These are phyloP conservation scores for Tupiocoris notatus DNA, from an alignment of 2,888 invertebrate genomes.

Conservation along the genomic window DNA sequence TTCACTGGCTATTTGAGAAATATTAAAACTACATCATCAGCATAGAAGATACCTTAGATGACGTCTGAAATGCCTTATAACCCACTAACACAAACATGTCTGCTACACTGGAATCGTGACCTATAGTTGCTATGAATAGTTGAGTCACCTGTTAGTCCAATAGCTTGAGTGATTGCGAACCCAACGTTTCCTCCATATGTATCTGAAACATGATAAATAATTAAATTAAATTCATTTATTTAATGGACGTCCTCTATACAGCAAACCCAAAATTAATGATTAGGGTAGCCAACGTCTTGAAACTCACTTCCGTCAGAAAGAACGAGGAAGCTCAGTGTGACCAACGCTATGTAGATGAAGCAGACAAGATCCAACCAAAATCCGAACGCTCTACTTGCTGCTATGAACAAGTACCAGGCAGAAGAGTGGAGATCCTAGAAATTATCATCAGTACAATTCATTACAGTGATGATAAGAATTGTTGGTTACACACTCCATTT, in stretches of 20 bases:
- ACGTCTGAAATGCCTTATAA: too few relatives aligned
- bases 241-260: not conserved
- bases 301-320: constrained; percentile 35
- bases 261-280: not conserved
- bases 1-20: too few relatives aligned
- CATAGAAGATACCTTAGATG: too few relatives aligned
- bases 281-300: not conserved
- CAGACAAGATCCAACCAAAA: constrained; percentile 90
- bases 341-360: constrained; percentile 77
- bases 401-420: constrained; percentile 87
- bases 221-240: not conserved
- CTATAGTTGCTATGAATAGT: not conserved
- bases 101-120: too few relatives aligned
- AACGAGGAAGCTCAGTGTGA: constrained; percentile 81
- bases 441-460: too few relatives aligned
- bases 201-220: constrained; percentile 39
- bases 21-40: too few relatives aligned
- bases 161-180: constrained; percentile 76
- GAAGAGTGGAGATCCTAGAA: constrained; percentile 59
- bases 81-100: too few relatives aligned
- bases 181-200: constrained; percentile 69
- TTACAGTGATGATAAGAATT: too few relatives aligned
- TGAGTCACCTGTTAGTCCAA: constrained; percentile 58
- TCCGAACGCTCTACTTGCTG: constrained; percentile 88
- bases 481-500: too few relatives aligned